A percentile compares a stretch with the other conserved stretches of the same genome.
phyloP scores from a whole-genome alignment of 2,113 vertebrate genomes.

The Apodemus sylvaticus region DNA sequence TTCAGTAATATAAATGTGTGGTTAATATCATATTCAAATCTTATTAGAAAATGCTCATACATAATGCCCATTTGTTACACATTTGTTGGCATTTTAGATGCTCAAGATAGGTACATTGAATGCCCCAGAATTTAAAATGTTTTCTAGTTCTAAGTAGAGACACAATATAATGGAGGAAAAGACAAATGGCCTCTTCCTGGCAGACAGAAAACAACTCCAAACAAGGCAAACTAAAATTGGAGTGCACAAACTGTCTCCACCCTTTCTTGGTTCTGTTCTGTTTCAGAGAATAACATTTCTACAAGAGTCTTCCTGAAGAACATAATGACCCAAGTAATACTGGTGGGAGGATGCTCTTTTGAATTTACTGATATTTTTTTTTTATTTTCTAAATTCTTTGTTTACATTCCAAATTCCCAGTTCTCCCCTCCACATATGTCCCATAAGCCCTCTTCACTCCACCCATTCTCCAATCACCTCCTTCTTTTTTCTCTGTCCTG shows the following conservation, averaged over 20 bases:
- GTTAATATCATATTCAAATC: not conserved
- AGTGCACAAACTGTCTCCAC: not conserved
- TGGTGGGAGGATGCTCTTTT: not conserved
- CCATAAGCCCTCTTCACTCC: too few relatives aligned
- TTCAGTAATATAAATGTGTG: not conserved
- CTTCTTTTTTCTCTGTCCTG: too few relatives aligned
- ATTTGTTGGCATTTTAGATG: not conserved
- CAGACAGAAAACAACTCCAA: not conserved
- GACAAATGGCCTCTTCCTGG: not conserved
- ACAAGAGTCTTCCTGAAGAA: not conserved
- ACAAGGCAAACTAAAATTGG: not conserved
- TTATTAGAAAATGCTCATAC: not conserved
- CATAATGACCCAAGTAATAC: not conserved
- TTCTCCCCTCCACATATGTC: too few relatives aligned
- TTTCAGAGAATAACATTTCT: not conserved
- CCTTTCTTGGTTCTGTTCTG: not conserved
- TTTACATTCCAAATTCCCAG: too few relatives aligned
- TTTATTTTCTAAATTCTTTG: too few relatives aligned
- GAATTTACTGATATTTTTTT: not conserved
- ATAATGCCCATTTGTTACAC: not conserved
- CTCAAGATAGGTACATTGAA: not conserved
- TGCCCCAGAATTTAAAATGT: not conserved
- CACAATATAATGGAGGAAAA: not conserved
- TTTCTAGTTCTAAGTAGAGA: not conserved
- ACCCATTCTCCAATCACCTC: too few relatives aligned